Base-by-base conservation (phyloP, 2,113 vertebrate genomes). In the Osmerus mordax region DNA sequence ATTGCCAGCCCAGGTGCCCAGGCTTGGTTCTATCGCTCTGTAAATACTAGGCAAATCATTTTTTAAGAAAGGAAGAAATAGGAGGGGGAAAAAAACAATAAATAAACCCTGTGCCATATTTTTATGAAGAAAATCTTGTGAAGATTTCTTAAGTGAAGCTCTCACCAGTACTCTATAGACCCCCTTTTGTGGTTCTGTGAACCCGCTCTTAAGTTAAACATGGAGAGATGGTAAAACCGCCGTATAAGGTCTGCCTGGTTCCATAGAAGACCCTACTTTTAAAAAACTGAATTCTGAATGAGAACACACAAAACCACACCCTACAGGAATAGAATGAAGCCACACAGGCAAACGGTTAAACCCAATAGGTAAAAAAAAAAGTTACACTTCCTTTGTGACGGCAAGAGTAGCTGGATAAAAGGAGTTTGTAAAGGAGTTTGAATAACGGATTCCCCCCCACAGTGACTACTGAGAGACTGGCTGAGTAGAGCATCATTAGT, bases 251-350 rank as follows among this genome's bases (percentile, higher is more conserved):
- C 15, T 56, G 28, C 29, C 25, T 29, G 14, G 62, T 41, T 64
- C 9, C 29, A 64, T 85, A 87, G 82, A 85, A 82, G 86, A 84
- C 83, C 84, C 76, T 78, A 81, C 90, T 90, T 91, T 89, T 91
- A 90, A 91, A 89, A 90, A 89, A 87, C 69, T 81, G 82, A 90
- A 77, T 80, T 84, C 80, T 6, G 67, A 81, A 88, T 78, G 84
- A 75, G 73, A 74, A 19, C 19, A 78, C 76, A 76, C 83, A 78
- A 78, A 65, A 79, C 80, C 73, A 86, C 77, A 79, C 74, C 74
- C 68, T 77, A 76, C 55, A 71, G 76, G 52, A 73, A 87, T 67
- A 86, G 87, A 84, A 86, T 73, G 73, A 79, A 88, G 82, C 82
- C 84, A 72, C 83, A 78, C 73, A 81, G 84, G 77, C 81, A 82